These are phyloP conservation scores for Garrulus glandarius DNA, from an alignment of 2,797 vertebrate genomes.

Conservation along the genomic window DNA sequence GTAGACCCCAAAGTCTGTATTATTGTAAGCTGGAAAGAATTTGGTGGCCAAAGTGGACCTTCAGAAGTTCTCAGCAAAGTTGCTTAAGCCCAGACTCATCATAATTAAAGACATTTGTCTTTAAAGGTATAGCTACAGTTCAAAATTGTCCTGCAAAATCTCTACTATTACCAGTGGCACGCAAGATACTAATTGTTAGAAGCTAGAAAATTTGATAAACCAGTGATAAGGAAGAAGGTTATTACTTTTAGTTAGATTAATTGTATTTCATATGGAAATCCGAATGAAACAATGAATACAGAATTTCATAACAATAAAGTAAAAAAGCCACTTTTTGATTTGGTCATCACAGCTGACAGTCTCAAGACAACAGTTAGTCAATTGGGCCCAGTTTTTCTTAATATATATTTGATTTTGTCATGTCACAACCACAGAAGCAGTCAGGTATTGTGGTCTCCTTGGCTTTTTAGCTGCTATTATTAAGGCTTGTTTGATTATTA, in stretches of 20 bases:
- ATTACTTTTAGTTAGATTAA: neutral
- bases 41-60: neutral
- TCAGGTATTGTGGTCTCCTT: neutral
- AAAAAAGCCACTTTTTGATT: neutral
- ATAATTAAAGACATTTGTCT: neutral
- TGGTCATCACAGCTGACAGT: neutral
- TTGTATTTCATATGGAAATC: neutral
- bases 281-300: neutral
- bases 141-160: neutral
- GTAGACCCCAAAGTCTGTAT: neutral
- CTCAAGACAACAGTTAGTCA: neutral
- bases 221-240: neutral
- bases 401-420: neutral
- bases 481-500: neutral
- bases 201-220: neutral
- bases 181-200: neutral
- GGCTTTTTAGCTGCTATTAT: slow-evolving; percentile 5
- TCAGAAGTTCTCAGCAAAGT: neutral
- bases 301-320: neutral
- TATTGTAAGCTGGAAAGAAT: neutral
- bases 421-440: neutral
- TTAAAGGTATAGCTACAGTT: neutral
- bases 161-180: neutral
- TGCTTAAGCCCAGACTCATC: neutral
- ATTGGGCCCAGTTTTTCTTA: neutral